Conservation (phyloP, 2,888 invertebrate species). For the Platycheirus rosarum region DNA sequence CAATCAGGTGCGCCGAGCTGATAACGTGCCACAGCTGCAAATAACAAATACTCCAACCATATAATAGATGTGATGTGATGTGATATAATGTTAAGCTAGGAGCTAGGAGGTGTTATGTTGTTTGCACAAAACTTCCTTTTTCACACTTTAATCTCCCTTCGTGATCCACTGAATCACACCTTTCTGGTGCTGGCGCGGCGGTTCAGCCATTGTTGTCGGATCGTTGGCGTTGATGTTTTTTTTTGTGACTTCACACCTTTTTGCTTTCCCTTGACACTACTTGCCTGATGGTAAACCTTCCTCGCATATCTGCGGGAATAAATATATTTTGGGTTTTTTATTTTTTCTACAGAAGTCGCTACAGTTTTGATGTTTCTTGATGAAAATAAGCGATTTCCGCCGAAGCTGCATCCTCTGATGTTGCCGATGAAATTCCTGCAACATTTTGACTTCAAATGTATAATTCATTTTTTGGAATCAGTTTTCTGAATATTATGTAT, state of each 20-base stretch:
- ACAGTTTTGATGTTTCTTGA: slow-evolving; percentile 56
- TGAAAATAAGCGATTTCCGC: slow-evolving; percentile 52
- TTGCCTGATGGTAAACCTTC: slow-evolving; percentile 37
- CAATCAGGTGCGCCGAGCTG: slow-evolving; percentile 53
- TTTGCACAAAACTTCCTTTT: slow-evolving; percentile 75
- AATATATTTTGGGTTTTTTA: slow-evolving; percentile 37
- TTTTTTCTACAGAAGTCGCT: slow-evolving; percentile 53
- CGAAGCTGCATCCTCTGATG: slow-evolving; percentile 50
- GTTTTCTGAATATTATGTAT: slow-evolving; percentile 36
- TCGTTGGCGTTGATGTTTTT: slow-evolving; percentile 23
- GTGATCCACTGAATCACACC: slow-evolving; percentile 66
- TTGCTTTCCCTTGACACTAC: slow-evolving; percentile 66
- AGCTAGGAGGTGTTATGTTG: slow-evolving; percentile 63
- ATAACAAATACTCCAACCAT: slow-evolving; percentile 50
- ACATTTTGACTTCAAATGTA: slow-evolving; percentile 64
- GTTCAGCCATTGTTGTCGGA: slow-evolving; percentile 60
- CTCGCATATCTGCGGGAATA: background rate
- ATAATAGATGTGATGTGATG: too few relatives aligned
- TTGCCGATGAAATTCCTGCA: slow-evolving; percentile 67
- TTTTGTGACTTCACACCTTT: slow-evolving; percentile 56
- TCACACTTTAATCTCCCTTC: slow-evolving; percentile 73
- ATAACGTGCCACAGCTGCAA: slow-evolving; percentile 67
- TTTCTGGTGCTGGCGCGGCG: slow-evolving; percentile 56
- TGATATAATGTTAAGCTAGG: slow-evolving; percentile 34
- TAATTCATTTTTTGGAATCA: slow-evolving; percentile 67